Conservation (phyloP, 2,888 invertebrate species). For the Chrysodeixis includens region DNA sequence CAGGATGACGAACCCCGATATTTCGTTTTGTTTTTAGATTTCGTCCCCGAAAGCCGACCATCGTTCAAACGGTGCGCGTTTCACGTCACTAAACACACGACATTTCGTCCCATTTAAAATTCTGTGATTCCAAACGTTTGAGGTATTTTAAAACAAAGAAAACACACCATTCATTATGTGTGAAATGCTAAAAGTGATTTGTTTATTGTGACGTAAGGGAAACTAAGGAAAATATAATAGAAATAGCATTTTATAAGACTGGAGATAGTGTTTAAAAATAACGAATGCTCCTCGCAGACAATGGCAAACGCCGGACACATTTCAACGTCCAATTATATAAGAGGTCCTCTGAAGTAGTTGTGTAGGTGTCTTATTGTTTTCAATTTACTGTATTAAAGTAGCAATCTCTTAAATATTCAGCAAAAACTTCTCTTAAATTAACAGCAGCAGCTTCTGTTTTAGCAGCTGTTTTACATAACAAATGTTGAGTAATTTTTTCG, state of each 20-base stretch:
- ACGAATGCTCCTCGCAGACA: conserved; percentile 20
- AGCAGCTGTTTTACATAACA: conserved; percentile 4
- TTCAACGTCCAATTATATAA: conserved; percentile 30
- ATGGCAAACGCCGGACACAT: conserved; percentile 24
- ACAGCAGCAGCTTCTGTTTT: too few relatives aligned
- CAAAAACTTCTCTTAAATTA: not conserved
- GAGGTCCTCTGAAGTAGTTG: conserved; percentile 7
- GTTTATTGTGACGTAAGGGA: conserved; percentile 48
- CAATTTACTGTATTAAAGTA: not conserved
- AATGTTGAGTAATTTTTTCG: not conserved
- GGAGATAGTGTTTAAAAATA: conserved; percentile 26
- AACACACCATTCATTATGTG: conserved; percentile 70
- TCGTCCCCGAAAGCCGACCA: conserved; percentile 76
- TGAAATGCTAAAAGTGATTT: conserved; percentile 51
- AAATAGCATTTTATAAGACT: conserved; percentile 24
- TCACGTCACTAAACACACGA: conserved; percentile 79
- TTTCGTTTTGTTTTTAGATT: conserved; percentile 80
- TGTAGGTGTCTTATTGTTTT: not conserved
- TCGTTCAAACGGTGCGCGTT: conserved; percentile 80
- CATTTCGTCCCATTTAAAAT: conserved; percentile 64
- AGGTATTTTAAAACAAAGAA: conserved; percentile 81
- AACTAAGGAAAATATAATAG: conserved; percentile 39
- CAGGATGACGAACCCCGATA: conserved; percentile 31
- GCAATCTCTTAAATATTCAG: not conserved
- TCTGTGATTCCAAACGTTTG: conserved; percentile 56